Conservation (phyloP, 2,113 vertebrate genomes). For the Trogon surrucura region DNA sequence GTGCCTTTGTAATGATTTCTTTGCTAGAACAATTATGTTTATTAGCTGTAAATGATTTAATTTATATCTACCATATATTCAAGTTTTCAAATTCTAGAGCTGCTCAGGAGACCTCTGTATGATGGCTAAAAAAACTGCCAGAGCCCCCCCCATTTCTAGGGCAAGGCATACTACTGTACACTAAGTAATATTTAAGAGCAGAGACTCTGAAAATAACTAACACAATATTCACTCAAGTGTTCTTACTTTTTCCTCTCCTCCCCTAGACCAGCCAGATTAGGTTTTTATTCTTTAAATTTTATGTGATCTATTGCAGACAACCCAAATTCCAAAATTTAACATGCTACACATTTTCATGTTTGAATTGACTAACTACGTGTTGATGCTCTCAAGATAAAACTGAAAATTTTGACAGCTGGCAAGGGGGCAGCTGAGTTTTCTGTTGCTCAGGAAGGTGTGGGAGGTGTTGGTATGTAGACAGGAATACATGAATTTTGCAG, state of each 20-base stretch:
- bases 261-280: neutral
- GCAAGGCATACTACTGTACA: neutral
- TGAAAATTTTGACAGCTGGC: constrained; percentile 69
- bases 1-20: neutral
- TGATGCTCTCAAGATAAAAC: constrained; percentile 69
- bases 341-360: constrained; percentile 36
- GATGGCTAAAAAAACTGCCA: neutral
- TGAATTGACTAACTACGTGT: constrained; percentile 62
- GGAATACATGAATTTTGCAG: constrained; percentile 38
- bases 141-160: neutral
- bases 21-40: neutral
- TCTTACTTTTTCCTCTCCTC: neutral
- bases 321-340: constrained; percentile 2
- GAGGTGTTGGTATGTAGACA: constrained; percentile 57
- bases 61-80: neutral
- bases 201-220: neutral
- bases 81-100: neutral
- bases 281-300: neutral
- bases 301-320: neutral
- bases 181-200: neutral
- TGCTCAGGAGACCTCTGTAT: neutral
- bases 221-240: neutral
- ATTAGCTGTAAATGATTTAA: neutral
- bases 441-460: constrained; percentile 66
- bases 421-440: constrained; percentile 64